These are phyloP conservation scores for Athetis lepigone DNA, from an alignment of 2,888 invertebrate genomes.

Conservation along the genomic window DNA sequence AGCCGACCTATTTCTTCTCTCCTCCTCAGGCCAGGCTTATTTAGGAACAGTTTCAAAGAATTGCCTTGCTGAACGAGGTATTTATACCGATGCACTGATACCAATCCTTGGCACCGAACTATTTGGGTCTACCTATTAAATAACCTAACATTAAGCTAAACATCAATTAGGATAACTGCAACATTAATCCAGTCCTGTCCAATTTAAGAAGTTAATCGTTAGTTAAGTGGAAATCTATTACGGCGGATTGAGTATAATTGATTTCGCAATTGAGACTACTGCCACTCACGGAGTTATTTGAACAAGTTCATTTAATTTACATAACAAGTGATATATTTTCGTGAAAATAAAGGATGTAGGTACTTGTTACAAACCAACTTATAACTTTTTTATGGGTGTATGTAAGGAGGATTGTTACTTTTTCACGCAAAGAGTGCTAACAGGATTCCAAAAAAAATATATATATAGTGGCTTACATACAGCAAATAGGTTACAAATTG, in stretches of 20 bases:
- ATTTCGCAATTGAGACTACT: slow-evolving; percentile 1
- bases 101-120: not conserved
- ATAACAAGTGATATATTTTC: not conserved
- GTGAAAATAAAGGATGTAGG: not conserved
- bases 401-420: no score
- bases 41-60: no score
- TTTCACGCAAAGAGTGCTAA: no score
- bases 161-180: slow-evolving; percentile 26
- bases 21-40: no score
- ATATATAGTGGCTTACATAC: no score
- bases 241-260: not conserved
- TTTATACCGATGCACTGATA: no score
- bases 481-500: no score
- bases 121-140: slow-evolving; percentile 3
- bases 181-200: slow-evolving; percentile 13
- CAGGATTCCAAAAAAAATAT: no score
- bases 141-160: slow-evolving; percentile 18
- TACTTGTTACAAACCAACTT: no score
- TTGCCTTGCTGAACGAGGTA: no score
- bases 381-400: no score
- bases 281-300: not conserved
- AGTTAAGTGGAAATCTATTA: slow-evolving; percentile 11
- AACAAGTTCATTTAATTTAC: not conserved
- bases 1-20: no score
- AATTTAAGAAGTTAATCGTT: slow-evolving; percentile 27